Conservation (phyloP, 2,797 vertebrate species). For the Steatocranus sp. region DNA sequence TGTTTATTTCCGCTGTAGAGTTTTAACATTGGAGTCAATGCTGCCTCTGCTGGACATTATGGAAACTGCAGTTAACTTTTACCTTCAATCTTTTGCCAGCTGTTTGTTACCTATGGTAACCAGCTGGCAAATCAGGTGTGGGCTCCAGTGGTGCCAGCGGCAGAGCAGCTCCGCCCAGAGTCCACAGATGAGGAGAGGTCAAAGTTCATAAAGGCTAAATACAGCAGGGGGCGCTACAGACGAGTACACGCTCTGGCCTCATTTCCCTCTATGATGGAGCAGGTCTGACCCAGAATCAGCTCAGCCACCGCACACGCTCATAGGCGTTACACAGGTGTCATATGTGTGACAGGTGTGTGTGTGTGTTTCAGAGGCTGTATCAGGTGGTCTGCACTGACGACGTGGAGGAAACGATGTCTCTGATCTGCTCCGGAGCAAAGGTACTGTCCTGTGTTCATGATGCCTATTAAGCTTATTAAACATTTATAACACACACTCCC, state of each 20-base stretch:
- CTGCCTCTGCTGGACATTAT: neutral
- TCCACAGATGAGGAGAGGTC: constrained; percentile 50
- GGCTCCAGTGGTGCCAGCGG: constrained; percentile 60
- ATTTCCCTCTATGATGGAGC: constrained; percentile 60
- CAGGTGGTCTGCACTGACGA: constrained; percentile 64
- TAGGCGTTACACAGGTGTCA: neutral
- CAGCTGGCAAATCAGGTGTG: constrained; percentile 69
- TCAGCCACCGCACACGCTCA: neutral
- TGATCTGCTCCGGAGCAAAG: constrained; percentile 75
- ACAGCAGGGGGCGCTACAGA: constrained; percentile 68
- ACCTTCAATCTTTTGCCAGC: constrained; percentile 34
- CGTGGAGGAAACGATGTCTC: constrained; percentile 69
- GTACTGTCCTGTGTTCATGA: neutral
- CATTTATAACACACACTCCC: neutral
- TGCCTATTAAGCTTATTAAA: rapidly evolving
- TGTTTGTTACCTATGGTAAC: constrained; percentile 74
- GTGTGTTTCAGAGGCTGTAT: constrained; percentile 62
- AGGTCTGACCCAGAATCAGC: constrained; percentile 48
- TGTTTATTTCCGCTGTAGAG: neutral
- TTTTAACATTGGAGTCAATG: neutral
- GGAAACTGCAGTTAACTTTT: neutral
- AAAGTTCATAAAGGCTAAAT: constrained; percentile 73
- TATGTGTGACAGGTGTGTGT: neutral
- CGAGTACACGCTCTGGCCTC: constrained; percentile 61
- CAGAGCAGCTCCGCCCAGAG: constrained; percentile 62